phyloP scores from a whole-genome alignment of 2,797 vertebrate genomes.

The Notamacropus eugenii region DNA sequence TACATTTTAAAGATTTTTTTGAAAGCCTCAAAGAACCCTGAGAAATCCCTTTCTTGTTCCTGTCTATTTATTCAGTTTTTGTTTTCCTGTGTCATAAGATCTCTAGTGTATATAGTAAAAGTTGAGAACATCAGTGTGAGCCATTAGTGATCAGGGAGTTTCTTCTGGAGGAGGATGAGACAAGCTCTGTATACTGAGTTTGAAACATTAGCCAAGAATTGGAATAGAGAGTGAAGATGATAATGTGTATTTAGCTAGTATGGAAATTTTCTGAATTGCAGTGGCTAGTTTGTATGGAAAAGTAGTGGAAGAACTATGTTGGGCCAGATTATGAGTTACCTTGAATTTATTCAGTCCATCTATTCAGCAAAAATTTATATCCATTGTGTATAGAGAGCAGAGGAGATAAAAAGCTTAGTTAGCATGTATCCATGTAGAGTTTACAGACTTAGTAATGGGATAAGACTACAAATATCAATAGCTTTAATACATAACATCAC shows the following conservation, averaged over 20 bases:
- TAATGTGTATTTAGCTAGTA: neutral
- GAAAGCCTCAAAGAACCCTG: neutral
- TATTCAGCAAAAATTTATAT: neutral
- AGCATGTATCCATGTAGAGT: neutral
- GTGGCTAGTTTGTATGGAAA: neutral
- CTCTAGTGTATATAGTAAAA: neutral
- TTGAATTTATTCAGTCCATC: neutral
- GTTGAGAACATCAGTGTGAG: neutral
- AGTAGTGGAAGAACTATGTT: neutral
- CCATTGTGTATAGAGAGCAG: neutral
- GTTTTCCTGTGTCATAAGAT: neutral
- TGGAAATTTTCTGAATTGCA: neutral
- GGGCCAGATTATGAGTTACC: neutral
- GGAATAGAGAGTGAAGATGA: neutral
- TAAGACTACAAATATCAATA: neutral
- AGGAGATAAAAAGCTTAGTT: neutral
- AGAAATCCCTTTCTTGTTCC: neutral
- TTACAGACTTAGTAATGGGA: neutral
- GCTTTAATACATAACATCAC: neutral
- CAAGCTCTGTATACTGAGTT: neutral
- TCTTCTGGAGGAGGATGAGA: neutral
- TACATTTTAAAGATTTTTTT: neutral
- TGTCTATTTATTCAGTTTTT: neutral
- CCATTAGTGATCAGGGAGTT: neutral
- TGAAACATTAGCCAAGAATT: neutral